A percentile compares a stretch with the other conserved stretches of the same genome.
phyloP scores from a whole-genome alignment of 2,113 vertebrate species.

The Atrichornis clamosus region DNA sequence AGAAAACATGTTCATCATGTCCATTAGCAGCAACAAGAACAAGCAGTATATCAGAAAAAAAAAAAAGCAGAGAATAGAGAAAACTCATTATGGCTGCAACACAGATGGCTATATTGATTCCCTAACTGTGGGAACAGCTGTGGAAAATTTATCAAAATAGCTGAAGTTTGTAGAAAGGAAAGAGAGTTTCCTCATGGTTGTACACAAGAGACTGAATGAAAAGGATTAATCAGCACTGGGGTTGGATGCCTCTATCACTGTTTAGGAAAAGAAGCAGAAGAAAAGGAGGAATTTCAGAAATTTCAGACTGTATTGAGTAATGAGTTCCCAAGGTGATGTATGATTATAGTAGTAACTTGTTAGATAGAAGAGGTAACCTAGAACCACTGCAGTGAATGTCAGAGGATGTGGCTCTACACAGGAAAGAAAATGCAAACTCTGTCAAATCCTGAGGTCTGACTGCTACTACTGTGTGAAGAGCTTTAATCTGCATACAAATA shows the following conservation, averaged over 20 bases:
- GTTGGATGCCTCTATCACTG: neutral
- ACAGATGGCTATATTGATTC: neutral
- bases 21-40: neutral
- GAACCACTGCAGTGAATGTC: neutral
- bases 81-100: neutral
- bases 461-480: accelerated
- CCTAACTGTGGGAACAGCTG: neutral
- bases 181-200: neutral
- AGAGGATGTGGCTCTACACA: neutral
- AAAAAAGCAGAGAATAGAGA: neutral
- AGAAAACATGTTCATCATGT: neutral
- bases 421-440: neutral
- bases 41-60: neutral
- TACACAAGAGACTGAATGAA: neutral
- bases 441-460: neutral
- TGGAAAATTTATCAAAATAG: neutral
- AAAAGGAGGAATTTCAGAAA: neutral
- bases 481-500: neutral
- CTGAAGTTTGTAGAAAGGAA: neutral
- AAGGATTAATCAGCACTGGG: neutral
- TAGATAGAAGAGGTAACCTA: neutral
- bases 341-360: neutral
- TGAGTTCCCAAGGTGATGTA: neutral
- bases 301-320: neutral
- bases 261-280: neutral